phyloP scores from a whole-genome alignment of 2,113 vertebrate genomes.

The Indri indri region DNA sequence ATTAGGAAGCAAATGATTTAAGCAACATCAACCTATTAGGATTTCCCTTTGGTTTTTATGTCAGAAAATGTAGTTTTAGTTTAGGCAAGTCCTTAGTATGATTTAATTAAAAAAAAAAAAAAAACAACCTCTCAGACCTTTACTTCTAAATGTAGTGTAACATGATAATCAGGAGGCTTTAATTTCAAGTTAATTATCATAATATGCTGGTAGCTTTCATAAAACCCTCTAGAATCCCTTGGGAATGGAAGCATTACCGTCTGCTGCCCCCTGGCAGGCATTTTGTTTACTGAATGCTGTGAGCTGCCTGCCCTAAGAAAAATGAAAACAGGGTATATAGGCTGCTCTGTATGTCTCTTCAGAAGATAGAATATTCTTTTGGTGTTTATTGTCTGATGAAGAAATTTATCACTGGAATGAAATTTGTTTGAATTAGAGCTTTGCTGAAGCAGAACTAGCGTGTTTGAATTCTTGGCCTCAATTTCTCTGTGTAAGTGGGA shows the following conservation, averaged over 20 bases:
- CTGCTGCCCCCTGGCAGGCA: conserved; percentile 74
- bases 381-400: neutral
- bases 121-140: neutral
- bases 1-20: conserved; percentile 16
- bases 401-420: conserved; percentile 7
- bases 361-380: neutral
- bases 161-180: neutral
- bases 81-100: neutral
- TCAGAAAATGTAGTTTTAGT: conserved; percentile 30
- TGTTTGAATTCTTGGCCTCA: neutral
- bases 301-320: neutral
- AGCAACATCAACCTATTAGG: neutral
- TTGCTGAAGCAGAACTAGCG: neutral
- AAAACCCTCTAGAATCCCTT: neutral
- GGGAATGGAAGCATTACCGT: conserved; percentile 63
- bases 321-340: conserved; percentile 1
- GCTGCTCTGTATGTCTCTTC: neutral
- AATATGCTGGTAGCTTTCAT: neutral
- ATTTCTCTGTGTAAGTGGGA: neutral
- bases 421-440: conserved; percentile 35
- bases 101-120: conserved; percentile 18
- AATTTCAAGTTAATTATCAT: conserved; percentile 63
- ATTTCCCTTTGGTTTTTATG: conserved; percentile 16
- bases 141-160: neutral
- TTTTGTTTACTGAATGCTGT: conserved; percentile 60